Percentiles rank a stretch among this genome's conserved stretches.
phyloP scores from a whole-genome alignment of 2,797 vertebrate species.

The Gadopsis bispinosus region DNA sequence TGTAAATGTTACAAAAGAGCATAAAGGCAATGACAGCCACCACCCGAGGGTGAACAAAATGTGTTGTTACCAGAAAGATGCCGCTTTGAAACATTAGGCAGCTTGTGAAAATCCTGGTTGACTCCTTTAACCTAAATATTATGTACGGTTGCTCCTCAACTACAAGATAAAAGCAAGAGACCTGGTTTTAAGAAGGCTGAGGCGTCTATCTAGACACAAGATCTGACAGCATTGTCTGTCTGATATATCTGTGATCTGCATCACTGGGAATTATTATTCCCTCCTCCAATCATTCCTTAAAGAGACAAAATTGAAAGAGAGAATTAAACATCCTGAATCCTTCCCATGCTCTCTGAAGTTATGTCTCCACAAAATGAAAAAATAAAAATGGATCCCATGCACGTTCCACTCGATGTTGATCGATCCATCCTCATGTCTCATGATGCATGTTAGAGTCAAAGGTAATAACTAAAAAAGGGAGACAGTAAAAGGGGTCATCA shows the following conservation, averaged over 20 bases:
- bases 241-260: constrained; percentile 40
- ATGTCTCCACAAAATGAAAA: constrained; percentile 1
- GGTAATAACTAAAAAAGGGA: not conserved
- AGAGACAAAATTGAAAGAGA: constrained; percentile 17
- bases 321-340: constrained; percentile 23
- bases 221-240: constrained; percentile 26
- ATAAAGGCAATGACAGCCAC: not conserved
- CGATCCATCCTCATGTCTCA: not conserved
- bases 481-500: constrained; percentile 16
- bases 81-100: no score
- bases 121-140: not conserved
- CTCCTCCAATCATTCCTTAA: constrained; percentile 23
- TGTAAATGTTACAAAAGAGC: not conserved
- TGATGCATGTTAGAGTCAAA: not conserved
- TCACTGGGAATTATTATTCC: constrained; percentile 34
- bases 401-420: constrained; percentile 15
- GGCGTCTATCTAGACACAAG: constrained; percentile 5
- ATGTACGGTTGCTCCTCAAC: no score
- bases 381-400: not conserved
- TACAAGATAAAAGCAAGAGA: not conserved
- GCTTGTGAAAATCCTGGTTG: not conserved
- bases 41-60: not conserved
- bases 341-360: not conserved
- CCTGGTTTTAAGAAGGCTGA: constrained; percentile 7
- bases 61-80: no score